A percentile compares a stretch with the other conserved stretches of the same genome.
These are phyloP conservation scores for Varroa destructor DNA, from an alignment of 1,140 invertebrate species.

Conservation along the genomic window DNA sequence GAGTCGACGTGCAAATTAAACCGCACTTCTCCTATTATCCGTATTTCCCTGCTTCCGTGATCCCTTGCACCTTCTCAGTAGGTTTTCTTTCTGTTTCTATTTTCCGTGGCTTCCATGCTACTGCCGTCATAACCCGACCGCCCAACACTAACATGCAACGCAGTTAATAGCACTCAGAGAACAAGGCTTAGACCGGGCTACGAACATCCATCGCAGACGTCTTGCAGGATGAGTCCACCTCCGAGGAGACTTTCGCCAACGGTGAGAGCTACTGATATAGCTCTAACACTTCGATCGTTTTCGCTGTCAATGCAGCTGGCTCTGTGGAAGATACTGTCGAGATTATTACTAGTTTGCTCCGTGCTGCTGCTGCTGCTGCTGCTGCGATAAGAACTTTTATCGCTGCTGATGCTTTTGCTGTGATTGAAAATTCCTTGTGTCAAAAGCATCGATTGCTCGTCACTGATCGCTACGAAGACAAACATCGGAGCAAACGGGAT, in stretches of 20 bases:
- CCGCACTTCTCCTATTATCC: no score
- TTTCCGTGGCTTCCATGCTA: background rate
- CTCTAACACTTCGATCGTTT: background rate
- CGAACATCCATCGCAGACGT: constrained; percentile 18
- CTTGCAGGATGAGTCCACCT: background rate
- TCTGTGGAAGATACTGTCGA: background rate
- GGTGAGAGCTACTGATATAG: background rate
- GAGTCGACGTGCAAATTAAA: no score
- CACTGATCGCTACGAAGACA: no score
- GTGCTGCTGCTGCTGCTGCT: background rate
- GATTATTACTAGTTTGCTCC: background rate
- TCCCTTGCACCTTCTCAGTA: no score
- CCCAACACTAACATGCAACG: no score
- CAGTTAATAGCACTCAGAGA: no score
- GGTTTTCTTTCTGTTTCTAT: background rate
- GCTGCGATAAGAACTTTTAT: background rate
- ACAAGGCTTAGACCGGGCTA: background rate
- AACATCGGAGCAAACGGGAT: no score
- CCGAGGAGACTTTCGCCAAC: no score
- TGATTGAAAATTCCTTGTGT: no score
- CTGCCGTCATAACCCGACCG: background rate
- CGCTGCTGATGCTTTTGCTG: no score
- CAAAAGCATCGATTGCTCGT: no score
- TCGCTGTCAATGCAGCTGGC: background rate
- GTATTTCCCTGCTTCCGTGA: no score